phyloP scores from a whole-genome alignment of 1,140 invertebrate species.

The Euura lappo region DNA sequence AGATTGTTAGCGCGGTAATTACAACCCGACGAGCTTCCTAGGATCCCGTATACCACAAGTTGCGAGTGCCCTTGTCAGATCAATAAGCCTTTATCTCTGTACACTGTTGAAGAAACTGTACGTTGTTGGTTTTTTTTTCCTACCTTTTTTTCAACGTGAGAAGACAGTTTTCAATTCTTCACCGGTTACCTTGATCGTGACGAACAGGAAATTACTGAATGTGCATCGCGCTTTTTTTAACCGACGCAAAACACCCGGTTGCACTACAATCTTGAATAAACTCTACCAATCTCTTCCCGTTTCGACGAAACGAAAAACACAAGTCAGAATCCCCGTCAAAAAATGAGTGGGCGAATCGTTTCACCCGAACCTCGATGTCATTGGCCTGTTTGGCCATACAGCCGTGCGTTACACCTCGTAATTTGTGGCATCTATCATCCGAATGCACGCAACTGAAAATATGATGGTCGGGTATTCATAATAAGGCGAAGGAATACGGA shows the following conservation, averaged over 20 bases:
- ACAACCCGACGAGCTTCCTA: neutral
- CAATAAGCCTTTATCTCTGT: neutral
- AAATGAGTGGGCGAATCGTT: neutral
- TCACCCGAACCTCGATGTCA: conserved; percentile 17
- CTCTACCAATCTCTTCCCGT: too few relatives aligned
- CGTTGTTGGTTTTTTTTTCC: too few relatives aligned
- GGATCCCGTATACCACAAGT: neutral
- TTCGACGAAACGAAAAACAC: too few relatives aligned
- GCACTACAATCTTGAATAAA: too few relatives aligned
- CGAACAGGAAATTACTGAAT: too few relatives aligned
- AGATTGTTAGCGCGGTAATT: neutral
- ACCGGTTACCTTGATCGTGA: too few relatives aligned
- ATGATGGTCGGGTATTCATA: neutral
- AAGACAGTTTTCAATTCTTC: too few relatives aligned
- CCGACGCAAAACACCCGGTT: too few relatives aligned
- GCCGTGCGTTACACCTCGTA: neutral
- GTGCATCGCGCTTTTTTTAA: too few relatives aligned
- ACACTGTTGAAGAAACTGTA: too few relatives aligned
- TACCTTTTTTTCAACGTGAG: too few relatives aligned
- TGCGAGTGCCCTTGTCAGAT: neutral
- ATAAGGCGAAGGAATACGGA: neutral
- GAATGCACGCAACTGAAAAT: conserved; percentile 13
- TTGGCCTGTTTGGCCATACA: conserved; percentile 23
- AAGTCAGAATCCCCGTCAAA: too few relatives aligned
- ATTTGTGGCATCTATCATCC: conserved; percentile 10